Evolutionary conservation across 2,797 vertebrate species (phyloP).

Genomic region (Salarias fasciatus): DNA sequence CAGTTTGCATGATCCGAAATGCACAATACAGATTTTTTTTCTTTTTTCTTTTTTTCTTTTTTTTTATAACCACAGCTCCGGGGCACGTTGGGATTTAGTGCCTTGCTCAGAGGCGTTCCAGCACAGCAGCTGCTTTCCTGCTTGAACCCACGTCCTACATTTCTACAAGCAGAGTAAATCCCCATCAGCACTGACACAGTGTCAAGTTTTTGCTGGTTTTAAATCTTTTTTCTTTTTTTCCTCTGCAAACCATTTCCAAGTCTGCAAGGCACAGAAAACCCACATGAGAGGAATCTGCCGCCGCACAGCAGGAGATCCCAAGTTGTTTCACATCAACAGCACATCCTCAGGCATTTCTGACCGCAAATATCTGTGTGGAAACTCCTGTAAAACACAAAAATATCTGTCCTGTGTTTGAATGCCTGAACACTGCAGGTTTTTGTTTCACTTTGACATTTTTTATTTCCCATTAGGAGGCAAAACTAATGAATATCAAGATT

Average conservation of each 20-base stretch:
- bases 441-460: too few species aligned
- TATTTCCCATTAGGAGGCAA: too few species aligned
- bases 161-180: slow-evolving; percentile 24
- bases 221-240: too few species aligned
- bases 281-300: slow-evolving; percentile 19
- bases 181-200: slow-evolving; percentile 16
- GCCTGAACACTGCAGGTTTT: too few species aligned
- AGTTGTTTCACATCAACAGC: slow-evolving; percentile 6
- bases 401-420: too few species aligned
- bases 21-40: neutral
- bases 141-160: slow-evolving; percentile 13
- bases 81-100: neutral
- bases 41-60: too few species aligned
- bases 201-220: neutral
- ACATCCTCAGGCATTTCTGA: slow-evolving; percentile 5
- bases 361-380: neutral
- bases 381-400: neutral
- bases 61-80: too few species aligned
- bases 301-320: slow-evolving; percentile 22
- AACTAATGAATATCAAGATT: too few species aligned
- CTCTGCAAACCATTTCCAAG: slow-evolving; percentile 10
- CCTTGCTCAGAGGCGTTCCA: slow-evolving; percentile 27
- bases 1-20: slow-evolving; percentile 16
- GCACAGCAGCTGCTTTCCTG: slow-evolving; percentile 5
- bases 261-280: slow-evolving; percentile 33